These are phyloP conservation scores for Agrypnia vestita DNA, from an alignment of 1,140 invertebrate genomes.

Conservation along the genomic window DNA sequence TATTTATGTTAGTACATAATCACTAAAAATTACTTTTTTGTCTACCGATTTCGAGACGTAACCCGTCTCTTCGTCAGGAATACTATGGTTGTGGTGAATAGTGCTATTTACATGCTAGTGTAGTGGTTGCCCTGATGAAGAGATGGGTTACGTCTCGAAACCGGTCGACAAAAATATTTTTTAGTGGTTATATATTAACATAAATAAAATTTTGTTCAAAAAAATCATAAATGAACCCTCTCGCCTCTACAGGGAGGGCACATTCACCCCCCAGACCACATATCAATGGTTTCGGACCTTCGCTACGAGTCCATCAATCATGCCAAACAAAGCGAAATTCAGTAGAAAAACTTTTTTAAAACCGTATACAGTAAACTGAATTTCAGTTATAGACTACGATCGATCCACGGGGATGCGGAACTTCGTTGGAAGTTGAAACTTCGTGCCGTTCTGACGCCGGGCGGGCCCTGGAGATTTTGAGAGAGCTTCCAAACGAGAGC, in stretches of 20 bases:
- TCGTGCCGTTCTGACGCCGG: background rate
- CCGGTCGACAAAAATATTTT: no score
- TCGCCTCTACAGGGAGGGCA: background rate
- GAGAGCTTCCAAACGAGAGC: background rate
- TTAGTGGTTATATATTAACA: no score
- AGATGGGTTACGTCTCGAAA: no score
- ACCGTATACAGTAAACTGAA: slow-evolving; percentile 18
- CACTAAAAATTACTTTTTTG: no score
- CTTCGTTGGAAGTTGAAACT: slow-evolving; percentile 10
- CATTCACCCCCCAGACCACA: background rate
- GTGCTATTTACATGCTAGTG: no score
- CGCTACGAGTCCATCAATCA: slow-evolving; percentile 4
- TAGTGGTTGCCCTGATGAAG: no score
- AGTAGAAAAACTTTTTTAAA: slow-evolving; percentile 18
- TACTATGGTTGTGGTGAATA: no score
- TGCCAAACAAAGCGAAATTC: background rate
- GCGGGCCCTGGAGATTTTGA: background rate
- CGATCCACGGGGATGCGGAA: background rate
- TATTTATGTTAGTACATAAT: no score
- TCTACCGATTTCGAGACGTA: no score
- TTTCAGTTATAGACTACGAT: slow-evolving; percentile 27
- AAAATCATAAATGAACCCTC: no score
- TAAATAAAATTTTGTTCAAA: no score
- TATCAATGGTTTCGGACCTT: slow-evolving; percentile 7
- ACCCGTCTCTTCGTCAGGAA: no score